Evolutionary conservation across 2,797 vertebrate genomes (phyloP).

Genomic region (Pantherophis vulpinus): DNA sequence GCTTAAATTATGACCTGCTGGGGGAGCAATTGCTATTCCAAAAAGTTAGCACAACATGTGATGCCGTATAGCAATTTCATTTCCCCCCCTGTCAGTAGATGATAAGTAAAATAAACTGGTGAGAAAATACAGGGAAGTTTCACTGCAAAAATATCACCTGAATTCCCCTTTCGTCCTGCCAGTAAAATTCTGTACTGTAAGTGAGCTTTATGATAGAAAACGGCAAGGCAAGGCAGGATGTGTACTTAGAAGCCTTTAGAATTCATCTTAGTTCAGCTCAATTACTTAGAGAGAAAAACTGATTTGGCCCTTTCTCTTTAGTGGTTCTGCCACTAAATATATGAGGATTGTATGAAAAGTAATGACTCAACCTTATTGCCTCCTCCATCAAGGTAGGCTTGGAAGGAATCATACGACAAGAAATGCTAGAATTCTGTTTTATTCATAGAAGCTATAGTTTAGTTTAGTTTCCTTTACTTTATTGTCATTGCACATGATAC

Average conservation of each 20-base stretch:
- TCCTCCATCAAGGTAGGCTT: neutral
- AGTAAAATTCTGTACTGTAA: neutral
- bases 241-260: neutral
- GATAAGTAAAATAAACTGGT: neutral
- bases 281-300: neutral
- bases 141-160: neutral
- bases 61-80: neutral
- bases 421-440: neutral
- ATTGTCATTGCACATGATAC: too few relatives aligned
- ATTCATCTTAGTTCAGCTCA: neutral
- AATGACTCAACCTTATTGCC: neutral
- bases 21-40: neutral
- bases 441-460: neutral
- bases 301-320: neutral
- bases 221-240: neutral
- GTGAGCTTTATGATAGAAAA: neutral
- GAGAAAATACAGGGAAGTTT: neutral
- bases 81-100: too few relatives aligned
- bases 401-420: neutral
- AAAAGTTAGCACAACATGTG: neutral
- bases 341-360: neutral
- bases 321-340: neutral
- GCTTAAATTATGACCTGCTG: neutral
- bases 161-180: neutral
- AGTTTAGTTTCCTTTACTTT: too few relatives aligned